Percentiles rank a stretch among this genome's conserved stretches.
Conservation (phyloP, 2,113 vertebrate species). For the Osmerus eperlanus region DNA sequence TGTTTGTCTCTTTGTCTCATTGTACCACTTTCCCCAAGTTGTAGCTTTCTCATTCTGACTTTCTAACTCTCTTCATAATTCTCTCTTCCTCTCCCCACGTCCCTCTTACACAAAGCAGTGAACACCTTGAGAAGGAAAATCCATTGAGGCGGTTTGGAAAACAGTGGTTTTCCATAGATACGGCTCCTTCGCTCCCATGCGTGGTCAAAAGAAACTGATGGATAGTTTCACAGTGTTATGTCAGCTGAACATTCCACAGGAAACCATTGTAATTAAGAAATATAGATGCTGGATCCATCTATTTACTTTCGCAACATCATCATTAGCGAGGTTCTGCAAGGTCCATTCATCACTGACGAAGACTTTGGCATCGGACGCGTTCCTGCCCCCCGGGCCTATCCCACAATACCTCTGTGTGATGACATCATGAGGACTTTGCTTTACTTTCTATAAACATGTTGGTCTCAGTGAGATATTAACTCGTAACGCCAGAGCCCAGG, state of each 20-base stretch:
- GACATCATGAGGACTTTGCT: constrained; percentile 62
- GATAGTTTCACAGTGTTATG: constrained; percentile 61
- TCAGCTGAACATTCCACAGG: constrained; percentile 71
- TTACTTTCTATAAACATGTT: constrained; percentile 58
- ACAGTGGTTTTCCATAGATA: too few relatives aligned
- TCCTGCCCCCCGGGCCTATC: constrained; percentile 45
- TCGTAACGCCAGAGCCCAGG: constrained; percentile 39
- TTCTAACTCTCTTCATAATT: constrained; percentile 16
- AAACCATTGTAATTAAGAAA: constrained; percentile 70
- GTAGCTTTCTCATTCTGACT: constrained; percentile 18
- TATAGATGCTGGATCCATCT: constrained; percentile 70
- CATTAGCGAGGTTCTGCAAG: constrained; percentile 57
- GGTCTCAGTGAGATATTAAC: constrained; percentile 58
- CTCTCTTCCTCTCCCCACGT: constrained; percentile 16
- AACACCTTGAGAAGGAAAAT: too few relatives aligned
- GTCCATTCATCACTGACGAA: constrained; percentile 67
- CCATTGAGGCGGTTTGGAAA: too few relatives aligned
- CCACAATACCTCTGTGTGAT: constrained; percentile 50
- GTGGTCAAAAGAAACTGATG: constrained; percentile 30
- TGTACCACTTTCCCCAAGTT: constrained; percentile 14
- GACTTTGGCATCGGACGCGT: constrained; percentile 58
- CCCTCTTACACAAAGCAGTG: too few relatives aligned
- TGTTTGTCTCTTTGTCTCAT: neutral
- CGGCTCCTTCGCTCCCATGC: constrained; percentile 34
- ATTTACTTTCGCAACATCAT: constrained; percentile 73